A percentile compares a stretch with the other conserved stretches of the same genome.
Conservation (phyloP, 2,888 invertebrate genomes). For the Heliconius sara region DNA sequence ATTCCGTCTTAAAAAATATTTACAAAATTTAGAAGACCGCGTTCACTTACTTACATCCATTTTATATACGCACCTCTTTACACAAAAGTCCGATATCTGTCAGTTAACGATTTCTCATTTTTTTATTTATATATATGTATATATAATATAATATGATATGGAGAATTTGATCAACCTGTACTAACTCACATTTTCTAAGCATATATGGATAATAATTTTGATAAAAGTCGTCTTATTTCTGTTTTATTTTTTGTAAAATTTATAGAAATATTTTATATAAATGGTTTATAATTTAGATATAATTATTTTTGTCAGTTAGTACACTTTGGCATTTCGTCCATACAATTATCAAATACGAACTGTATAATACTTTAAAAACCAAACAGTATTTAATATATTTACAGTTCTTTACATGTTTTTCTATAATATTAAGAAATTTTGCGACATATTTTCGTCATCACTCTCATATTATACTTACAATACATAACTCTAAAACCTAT, state of each 20-base stretch:
- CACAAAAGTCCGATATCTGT: constrained; percentile 1
- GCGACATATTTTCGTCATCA: neutral
- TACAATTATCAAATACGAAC: constrained; percentile 11
- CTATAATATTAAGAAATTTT: constrained; percentile 22
- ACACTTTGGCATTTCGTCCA: neutral
- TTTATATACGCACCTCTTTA: constrained; percentile 7
- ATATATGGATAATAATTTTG: neutral
- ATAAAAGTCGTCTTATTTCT: neutral
- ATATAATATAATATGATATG: constrained; percentile 11
- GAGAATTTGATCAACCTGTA: neutral
- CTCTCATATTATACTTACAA: constrained; percentile 3
- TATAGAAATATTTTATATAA: neutral
- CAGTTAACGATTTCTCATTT: constrained; percentile 3
- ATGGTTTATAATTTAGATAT: neutral
- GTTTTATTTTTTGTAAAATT: neutral
- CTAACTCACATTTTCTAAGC: neutral
- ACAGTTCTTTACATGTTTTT: constrained; percentile 14
- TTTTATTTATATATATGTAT: neutral
- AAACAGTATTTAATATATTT: constrained; percentile 18
- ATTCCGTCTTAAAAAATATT: constrained; percentile 66
- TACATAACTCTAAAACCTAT: constrained; percentile 10
- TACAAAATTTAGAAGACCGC: constrained; percentile 60
- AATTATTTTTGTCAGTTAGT: neutral
- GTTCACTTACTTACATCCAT: constrained; percentile 13
- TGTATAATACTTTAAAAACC: constrained; percentile 15